These are phyloP conservation scores for Entelurus aequoreus DNA, from an alignment of 2,113 vertebrate genomes.

Conservation along the genomic window DNA sequence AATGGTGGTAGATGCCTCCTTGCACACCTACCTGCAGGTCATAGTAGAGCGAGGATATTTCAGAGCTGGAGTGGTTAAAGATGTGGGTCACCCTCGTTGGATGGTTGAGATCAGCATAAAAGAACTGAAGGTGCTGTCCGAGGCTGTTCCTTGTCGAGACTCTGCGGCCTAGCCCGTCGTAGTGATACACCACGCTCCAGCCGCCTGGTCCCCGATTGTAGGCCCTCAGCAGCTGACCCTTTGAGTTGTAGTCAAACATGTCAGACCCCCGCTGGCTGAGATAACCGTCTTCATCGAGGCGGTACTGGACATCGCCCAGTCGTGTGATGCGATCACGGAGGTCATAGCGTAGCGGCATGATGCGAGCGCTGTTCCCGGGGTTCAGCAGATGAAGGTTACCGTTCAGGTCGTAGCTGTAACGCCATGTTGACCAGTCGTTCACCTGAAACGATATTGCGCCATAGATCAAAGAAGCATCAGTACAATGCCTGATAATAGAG, in stretches of 20 bases:
- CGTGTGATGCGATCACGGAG: constrained; percentile 93
- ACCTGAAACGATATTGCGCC: constrained; percentile 53
- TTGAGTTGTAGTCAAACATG: constrained; percentile 96
- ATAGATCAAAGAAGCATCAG: not conserved
- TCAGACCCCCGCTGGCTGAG: constrained; percentile 89
- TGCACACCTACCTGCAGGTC: constrained; percentile 79
- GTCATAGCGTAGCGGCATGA: constrained; percentile 93
- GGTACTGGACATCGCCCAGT: constrained; percentile 92
- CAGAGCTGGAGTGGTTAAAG: constrained; percentile 97
- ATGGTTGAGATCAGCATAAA: constrained; percentile 95
- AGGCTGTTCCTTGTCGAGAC: constrained; percentile 94
- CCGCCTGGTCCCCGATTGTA: constrained; percentile 85
- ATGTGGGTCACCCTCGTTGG: constrained; percentile 91
- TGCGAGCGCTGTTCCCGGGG: constrained; percentile 87
- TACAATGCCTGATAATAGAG: not conserved
- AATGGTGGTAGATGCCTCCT: not conserved
- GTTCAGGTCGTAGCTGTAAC: constrained; percentile 96
- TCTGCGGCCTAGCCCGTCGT: constrained; percentile 87
- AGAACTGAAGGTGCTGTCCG: constrained; percentile 96
- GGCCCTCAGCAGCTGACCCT: constrained; percentile 88
- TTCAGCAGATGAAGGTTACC: constrained; percentile 95
- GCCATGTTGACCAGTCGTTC: constrained; percentile 97
- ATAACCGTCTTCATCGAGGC: constrained; percentile 91
- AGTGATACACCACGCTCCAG: constrained; percentile 95
- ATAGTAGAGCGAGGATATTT: constrained; percentile 95